phyloP scores from a whole-genome alignment of 2,888 invertebrate species.

The Bimastos eiseni region DNA sequence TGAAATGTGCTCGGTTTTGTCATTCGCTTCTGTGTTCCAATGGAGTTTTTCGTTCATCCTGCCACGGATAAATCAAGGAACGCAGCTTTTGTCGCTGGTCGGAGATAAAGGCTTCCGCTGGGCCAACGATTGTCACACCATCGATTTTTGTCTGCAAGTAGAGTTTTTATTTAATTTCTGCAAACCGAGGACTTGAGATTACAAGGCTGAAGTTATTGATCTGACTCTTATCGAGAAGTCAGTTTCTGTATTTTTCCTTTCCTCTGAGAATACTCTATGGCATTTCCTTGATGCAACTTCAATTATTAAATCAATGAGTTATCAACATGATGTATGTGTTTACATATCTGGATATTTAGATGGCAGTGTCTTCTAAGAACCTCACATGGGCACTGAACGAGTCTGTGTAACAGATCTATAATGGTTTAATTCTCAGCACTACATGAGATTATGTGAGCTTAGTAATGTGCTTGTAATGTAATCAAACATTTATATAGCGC shows the following conservation, averaged over 20 bases:
- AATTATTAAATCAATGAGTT: neutral
- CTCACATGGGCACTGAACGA: too few species aligned
- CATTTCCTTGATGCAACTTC: neutral
- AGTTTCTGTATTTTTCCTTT: neutral
- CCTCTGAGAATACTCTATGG: neutral
- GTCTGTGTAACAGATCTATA: too few species aligned
- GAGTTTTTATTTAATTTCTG: neutral
- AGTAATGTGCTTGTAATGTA: too few species aligned
- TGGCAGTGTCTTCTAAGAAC: too few species aligned
- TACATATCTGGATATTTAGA: too few species aligned
- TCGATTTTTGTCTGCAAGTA: slow-evolving; percentile 4
- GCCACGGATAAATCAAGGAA: neutral
- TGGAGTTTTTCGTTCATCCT: neutral
- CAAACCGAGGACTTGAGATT: neutral
- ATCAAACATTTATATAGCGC: too few species aligned
- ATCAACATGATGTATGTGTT: neutral
- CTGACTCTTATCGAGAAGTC: neutral
- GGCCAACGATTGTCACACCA: neutral
- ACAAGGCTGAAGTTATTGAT: neutral
- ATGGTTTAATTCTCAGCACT: too few species aligned
- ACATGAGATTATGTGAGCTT: too few species aligned
- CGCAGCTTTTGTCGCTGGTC: slow-evolving; percentile 13
- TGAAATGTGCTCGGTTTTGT: neutral
- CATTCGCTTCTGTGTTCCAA: neutral
- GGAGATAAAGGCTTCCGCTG: neutral